These are phyloP conservation scores for Prietella phreatophila DNA, from an alignment of 2,113 vertebrate species.

Conservation along the genomic window DNA sequence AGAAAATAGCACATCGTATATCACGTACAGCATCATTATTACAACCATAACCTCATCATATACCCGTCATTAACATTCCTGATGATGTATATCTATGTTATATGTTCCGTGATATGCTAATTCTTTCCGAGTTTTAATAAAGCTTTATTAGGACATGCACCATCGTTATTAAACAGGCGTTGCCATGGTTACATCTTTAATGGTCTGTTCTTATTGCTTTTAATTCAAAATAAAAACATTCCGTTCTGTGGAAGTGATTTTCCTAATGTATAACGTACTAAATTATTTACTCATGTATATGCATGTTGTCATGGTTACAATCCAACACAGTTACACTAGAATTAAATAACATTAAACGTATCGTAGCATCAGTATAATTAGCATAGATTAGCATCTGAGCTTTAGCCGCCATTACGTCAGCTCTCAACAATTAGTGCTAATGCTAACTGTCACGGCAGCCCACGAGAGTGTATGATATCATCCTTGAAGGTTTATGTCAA, in stretches of 20 bases:
- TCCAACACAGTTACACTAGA: no score
- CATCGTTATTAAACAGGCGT: neutral
- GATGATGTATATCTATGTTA: no score
- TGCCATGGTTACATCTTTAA: neutral
- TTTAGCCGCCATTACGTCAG: neutral
- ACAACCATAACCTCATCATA: neutral
- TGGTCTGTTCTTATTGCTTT: neutral
- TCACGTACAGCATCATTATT: no score
- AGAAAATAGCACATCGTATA: no score
- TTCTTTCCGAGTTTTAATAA: no score
- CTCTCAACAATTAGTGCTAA: no score
- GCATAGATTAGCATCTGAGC: neutral
- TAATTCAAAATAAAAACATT: neutral
- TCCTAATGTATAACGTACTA: neutral
- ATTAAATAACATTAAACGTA: neutral
- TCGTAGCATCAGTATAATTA: neutral
- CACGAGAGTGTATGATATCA: neutral
- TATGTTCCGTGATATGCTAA: no score
- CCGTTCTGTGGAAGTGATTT: neutral
- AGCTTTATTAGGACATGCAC: neutral
- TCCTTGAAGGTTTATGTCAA: neutral
- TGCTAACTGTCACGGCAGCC: neutral
- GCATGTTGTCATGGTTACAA: no score
- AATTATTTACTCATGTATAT: neutral
- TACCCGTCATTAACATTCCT: neutral